These are phyloP conservation scores for Drosophila lacicola DNA, from an alignment of 2,888 invertebrate genomes.

Conservation along the genomic window DNA sequence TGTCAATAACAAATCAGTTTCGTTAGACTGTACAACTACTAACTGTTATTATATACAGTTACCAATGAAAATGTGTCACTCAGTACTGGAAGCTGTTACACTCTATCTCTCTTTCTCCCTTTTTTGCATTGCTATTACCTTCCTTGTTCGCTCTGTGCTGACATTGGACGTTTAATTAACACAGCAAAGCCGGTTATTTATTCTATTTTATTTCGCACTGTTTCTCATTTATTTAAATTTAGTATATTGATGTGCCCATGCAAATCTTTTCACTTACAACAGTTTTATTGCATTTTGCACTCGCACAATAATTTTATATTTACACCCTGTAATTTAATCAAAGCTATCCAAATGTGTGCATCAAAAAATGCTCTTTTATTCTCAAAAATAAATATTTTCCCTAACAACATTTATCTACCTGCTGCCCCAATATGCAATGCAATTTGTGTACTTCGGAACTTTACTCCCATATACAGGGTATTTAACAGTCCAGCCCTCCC, in stretches of 20 bases:
- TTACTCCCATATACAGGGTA: conserved; percentile 11
- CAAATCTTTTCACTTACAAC: conserved; percentile 14
- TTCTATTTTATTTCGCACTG: conserved; percentile 13
- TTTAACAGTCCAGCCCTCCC: background rate
- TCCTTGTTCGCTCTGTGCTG: conserved; percentile 20
- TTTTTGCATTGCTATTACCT: background rate
- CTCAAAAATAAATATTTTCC: too few relatives aligned
- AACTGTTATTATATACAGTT: conserved; percentile 60
- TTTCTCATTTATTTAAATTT: conserved; percentile 7
- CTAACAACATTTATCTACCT: too few relatives aligned
- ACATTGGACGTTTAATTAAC: conserved; percentile 18
- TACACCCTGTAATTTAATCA: background rate
- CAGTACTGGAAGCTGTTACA: conserved; percentile 21
- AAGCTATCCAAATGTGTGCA: too few relatives aligned
- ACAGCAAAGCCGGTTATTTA: conserved; percentile 31
- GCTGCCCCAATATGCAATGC: too few relatives aligned
- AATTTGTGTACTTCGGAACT: too few relatives aligned
- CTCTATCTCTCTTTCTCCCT: conserved; percentile 8
- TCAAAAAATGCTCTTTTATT: too few relatives aligned
- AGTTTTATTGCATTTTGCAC: conserved; percentile 1
- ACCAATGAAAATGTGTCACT: conserved; percentile 31
- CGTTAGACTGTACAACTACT: conserved; percentile 47
- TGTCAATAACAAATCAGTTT: conserved; percentile 19
- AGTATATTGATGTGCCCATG: conserved; percentile 6
- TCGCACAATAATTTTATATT: background rate